Evolutionary conservation across 2,797 vertebrate genomes (phyloP), one percentile per base, ranked within the genome.

Genomic region (Gymnodraco acuticeps): DNA sequence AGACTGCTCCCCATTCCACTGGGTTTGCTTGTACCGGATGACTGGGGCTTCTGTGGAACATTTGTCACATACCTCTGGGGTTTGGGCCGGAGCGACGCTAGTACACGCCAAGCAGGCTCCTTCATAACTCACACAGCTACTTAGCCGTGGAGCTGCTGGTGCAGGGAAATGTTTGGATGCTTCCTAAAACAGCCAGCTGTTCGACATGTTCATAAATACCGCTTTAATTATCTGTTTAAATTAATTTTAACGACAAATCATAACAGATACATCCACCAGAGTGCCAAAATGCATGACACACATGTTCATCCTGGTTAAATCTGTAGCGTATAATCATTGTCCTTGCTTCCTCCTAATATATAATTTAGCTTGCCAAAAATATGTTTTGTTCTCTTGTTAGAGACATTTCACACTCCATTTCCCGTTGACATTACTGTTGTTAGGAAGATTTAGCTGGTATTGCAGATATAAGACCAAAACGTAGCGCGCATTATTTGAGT

Each of bases 21-120:
- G 78, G 75, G 64, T 81, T 84, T 81, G 75, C 82, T 48, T 84
- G 86, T 88, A 81, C 70, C 41, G 77, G 75, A 85, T 85, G 86
- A 87, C 80, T 82, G 87, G 63, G 83, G 82, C 66, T 77, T 75
- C 80, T 52, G 65, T 65, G 76, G 69, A 85, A 77, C 86, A 88
- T 90, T 91, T 84, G 84, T 89, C 86, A 88, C 83, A 73, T 70
- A 76, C 82, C 84, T 89, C 80, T 75, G 84, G 82, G 84, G 64
- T 84, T 85, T 86, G 70, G 45, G 74, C 54, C 59, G 47, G 70
- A 84, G 83, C 56, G 27, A 84, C 12, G 43, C 48, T 62, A 74
- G 68, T 42, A 67, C 74, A 68, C 31, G 42, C 59, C 80, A 68
- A 75, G 53, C 53, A 71, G 63, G 54, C 62, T 59, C 64, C 81